A percentile compares a stretch with the other conserved stretches of the same genome.
phyloP scores from a whole-genome alignment of 1,140 invertebrate genomes.

The Ceratosolen solmsi region DNA sequence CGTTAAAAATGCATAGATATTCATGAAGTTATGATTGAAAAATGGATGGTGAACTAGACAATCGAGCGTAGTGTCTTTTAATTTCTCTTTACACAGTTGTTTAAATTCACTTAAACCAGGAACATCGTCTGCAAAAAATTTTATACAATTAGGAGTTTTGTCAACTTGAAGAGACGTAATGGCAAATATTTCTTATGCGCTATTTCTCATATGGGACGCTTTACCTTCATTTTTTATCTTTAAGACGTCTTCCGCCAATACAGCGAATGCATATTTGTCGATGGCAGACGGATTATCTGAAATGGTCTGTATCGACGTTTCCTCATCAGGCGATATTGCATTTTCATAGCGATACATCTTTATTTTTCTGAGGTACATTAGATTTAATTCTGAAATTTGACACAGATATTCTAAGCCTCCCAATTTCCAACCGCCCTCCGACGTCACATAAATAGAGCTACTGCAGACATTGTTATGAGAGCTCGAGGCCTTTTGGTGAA shows the following conservation, averaged over 20 bases:
- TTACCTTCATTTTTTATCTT: constrained; percentile 77
- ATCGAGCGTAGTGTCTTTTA: constrained; percentile 78
- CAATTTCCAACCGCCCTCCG: constrained; percentile 87
- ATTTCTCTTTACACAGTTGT: constrained; percentile 77
- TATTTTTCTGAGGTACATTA: constrained; percentile 80
- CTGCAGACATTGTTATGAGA: constrained; percentile 88
- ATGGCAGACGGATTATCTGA: constrained; percentile 74
- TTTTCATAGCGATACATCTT: constrained; percentile 80
- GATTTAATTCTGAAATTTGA: constrained; percentile 79
- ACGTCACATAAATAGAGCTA: constrained; percentile 85
- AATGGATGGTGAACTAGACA: constrained; percentile 81
- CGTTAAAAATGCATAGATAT: constrained; percentile 85
- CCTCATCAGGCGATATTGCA: constrained; percentile 82
- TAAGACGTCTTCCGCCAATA: constrained; percentile 84
- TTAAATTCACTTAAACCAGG: constrained; percentile 80
- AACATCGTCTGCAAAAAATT: constrained; percentile 76
- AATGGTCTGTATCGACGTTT: constrained; percentile 68
- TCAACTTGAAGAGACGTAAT: background rate
- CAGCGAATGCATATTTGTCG: constrained; percentile 87
- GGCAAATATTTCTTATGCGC: background rate
- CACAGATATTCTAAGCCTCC: constrained; percentile 87
- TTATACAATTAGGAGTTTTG: background rate
- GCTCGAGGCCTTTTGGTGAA: constrained; percentile 83
- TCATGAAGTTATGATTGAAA: constrained; percentile 88
- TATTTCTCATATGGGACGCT: background rate